Evolutionary conservation across 2,797 vertebrate species (phyloP).

Genomic region (Allobates femoralis): DNA sequence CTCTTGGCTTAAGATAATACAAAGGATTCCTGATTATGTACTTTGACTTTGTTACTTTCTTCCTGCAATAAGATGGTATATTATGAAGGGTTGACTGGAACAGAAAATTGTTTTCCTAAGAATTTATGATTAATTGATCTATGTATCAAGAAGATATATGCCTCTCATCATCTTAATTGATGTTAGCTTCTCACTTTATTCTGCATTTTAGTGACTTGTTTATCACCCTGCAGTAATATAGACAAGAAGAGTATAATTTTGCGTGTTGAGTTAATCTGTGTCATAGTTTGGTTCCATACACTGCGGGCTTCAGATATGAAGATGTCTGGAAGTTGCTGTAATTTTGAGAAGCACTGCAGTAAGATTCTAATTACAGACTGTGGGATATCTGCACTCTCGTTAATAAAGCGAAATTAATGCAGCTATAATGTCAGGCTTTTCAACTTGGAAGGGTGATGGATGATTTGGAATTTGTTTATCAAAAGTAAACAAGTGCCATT

Average conservation of each 20-base stretch:
- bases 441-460: slow-evolving; percentile 62
- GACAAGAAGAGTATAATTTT: neutral
- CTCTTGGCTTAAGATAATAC: neutral
- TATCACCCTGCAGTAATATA: slow-evolving; percentile 3
- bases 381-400: slow-evolving; percentile 49
- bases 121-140: neutral
- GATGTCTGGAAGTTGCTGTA: slow-evolving; percentile 56
- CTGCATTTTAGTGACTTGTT: neutral
- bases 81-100: neutral
- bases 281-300: slow-evolving; percentile 36
- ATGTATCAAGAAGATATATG: neutral
- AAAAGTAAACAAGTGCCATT: slow-evolving; percentile 64
- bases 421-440: slow-evolving; percentile 58
- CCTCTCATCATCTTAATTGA: neutral
- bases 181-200: neutral
- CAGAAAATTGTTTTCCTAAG: neutral
- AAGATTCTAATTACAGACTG: slow-evolving; percentile 50
- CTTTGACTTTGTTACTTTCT: neutral
- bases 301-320: slow-evolving; percentile 31
- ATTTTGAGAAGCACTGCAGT: slow-evolving; percentile 58
- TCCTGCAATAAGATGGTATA: neutral
- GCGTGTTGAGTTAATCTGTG: slow-evolving; percentile 26
- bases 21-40: neutral
- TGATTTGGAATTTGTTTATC: slow-evolving; percentile 67
- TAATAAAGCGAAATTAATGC: slow-evolving; percentile 55